A percentile compares a stretch with the other conserved stretches of the same genome.
These are phyloP conservation scores for Epinotia brunnichana DNA, from an alignment of 2,888 invertebrate genomes.

Conservation along the genomic window DNA sequence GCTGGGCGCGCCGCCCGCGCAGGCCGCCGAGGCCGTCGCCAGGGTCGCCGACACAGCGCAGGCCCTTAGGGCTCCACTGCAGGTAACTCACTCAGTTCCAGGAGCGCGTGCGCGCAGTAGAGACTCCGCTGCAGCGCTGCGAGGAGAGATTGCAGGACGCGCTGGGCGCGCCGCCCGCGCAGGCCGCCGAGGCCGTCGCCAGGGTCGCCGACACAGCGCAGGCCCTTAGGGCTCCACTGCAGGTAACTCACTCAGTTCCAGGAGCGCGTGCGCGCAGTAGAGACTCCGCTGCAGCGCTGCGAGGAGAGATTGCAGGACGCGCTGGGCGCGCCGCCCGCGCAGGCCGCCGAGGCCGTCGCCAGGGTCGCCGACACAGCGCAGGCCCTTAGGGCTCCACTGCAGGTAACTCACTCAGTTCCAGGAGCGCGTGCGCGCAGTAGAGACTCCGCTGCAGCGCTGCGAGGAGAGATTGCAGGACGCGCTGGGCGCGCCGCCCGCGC, in stretches of 20 bases:
- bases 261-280: slow-evolving; percentile 92
- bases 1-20: slow-evolving; percentile 88
- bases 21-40: slow-evolving; percentile 94
- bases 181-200: slow-evolving; percentile 94
- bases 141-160: slow-evolving; percentile 88
- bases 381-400: slow-evolving; percentile 89
- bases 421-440: slow-evolving; percentile 92
- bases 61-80: slow-evolving; percentile 89
- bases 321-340: slow-evolving; percentile 88
- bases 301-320: slow-evolving; percentile 88
- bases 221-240: slow-evolving; percentile 89
- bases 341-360: slow-evolving; percentile 94
- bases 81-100: too few species aligned
- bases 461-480: slow-evolving; percentile 88
- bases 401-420: too few species aligned
- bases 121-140: slow-evolving; percentile 92
- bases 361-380: slow-evolving; percentile 91
- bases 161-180: slow-evolving; percentile 88
- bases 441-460: slow-evolving; percentile 92
- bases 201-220: slow-evolving; percentile 91
- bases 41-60: slow-evolving; percentile 91
- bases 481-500: slow-evolving; percentile 88
- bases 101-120: slow-evolving; percentile 92
- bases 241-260: too few species aligned
- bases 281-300: slow-evolving; percentile 92